Evolutionary conservation across 2,888 invertebrate genomes (phyloP).

Genomic region (Drosophila hamatofila): DNA sequence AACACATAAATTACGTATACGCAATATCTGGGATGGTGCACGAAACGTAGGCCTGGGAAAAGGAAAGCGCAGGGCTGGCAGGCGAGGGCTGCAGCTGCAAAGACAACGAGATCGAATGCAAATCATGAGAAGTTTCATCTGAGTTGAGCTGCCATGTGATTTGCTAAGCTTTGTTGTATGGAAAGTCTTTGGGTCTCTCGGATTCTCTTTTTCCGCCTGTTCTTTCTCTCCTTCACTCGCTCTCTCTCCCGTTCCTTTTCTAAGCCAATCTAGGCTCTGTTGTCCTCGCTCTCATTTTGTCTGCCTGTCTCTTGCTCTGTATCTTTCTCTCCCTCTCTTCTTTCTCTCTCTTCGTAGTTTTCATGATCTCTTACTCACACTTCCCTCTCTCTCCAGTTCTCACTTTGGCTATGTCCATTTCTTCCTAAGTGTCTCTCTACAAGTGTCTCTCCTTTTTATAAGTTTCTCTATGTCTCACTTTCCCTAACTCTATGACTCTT

Average conservation of each 20-base stretch:
- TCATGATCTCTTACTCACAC: neutral
- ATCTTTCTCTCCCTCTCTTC: neutral
- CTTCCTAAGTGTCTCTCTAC: too few relatives aligned
- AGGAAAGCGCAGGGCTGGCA: too few relatives aligned
- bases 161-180: neutral
- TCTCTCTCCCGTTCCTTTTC: too few relatives aligned
- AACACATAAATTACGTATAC: slow-evolving; percentile 58
- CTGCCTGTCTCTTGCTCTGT: neutral
- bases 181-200: neutral
- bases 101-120: neutral
- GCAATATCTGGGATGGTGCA: slow-evolving; percentile 15
- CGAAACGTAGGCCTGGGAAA: neutral
- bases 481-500: neutral
- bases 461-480: neutral
- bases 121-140: neutral
- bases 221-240: neutral
- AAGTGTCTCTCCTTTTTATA: too few relatives aligned
- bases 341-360: neutral
- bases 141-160: slow-evolving; percentile 2
- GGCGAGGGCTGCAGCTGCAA: neutral
- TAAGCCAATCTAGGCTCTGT: too few relatives aligned
- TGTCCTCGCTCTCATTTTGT: too few relatives aligned
- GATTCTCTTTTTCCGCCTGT: neutral
- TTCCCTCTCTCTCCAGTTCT: neutral
- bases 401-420: too few relatives aligned